A percentile compares a stretch with the other conserved stretches of the same genome.
These are phyloP conservation scores for Apostichopus japonicus DNA, from an alignment of 35 echinoderm and acorn worm genomes.

Conservation along the genomic window DNA sequence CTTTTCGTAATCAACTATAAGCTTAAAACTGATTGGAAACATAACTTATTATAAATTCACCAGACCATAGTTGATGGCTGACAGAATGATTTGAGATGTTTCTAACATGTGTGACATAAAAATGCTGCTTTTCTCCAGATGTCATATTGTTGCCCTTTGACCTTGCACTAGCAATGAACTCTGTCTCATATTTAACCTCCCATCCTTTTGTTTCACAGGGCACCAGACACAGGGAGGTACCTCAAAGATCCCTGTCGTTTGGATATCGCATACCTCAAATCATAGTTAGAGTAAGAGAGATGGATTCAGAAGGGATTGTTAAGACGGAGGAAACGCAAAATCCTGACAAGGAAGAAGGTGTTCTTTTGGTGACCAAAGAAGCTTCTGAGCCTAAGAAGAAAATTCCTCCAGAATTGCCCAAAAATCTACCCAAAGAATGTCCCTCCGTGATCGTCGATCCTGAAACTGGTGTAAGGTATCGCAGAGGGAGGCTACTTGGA, in stretches of 20 bases:
- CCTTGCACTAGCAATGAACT: background rate
- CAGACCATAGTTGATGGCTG: too few relatives aligned
- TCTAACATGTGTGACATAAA: too few relatives aligned
- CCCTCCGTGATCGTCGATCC: slow-evolving; percentile 78
- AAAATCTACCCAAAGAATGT: slow-evolving; percentile 34
- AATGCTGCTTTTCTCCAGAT: too few relatives aligned
- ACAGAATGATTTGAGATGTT: too few relatives aligned
- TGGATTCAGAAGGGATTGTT: slow-evolving; percentile 4
- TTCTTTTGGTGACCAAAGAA: background rate
- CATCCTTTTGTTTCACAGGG: background rate
- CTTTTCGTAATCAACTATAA: too few relatives aligned
- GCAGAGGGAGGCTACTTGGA: slow-evolving; percentile 73
- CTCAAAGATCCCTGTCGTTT: background rate
- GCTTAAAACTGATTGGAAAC: too few relatives aligned
- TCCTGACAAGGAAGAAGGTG: background rate
- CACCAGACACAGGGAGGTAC: background rate
- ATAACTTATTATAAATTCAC: too few relatives aligned
- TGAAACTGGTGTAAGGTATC: slow-evolving; percentile 67
- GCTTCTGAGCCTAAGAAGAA: slow-evolving; percentile 1
- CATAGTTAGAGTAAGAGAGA: background rate
- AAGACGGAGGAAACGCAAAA: background rate
- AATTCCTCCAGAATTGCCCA: slow-evolving; percentile 37
- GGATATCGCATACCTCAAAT: background rate
- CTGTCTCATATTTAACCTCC: background rate
- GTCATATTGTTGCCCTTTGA: too few relatives aligned